Conservation (phyloP, 1,140 invertebrate genomes). For the Drosophila ambigua region DNA sequence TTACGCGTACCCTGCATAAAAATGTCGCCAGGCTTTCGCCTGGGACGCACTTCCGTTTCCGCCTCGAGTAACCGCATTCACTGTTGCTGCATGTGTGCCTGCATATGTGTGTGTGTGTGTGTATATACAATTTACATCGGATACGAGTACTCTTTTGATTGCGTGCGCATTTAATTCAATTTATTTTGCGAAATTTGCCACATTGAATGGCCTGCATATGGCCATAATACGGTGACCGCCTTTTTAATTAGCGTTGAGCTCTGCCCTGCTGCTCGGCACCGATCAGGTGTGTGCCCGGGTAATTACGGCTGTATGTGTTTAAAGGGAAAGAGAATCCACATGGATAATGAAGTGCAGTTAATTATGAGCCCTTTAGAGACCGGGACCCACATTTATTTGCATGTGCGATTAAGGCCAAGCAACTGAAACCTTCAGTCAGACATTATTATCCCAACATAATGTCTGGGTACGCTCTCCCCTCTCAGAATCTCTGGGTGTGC, state of each 20-base stretch:
- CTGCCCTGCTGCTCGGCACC: not conserved
- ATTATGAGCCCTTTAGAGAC: slow-evolving; percentile 32
- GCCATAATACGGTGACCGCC: slow-evolving; percentile 45
- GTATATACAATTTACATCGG: not conserved
- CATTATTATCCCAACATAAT: slow-evolving; percentile 35
- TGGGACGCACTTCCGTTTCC: slow-evolving; percentile 69
- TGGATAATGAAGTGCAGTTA: slow-evolving; percentile 50
- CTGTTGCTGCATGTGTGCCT: slow-evolving; percentile 37
- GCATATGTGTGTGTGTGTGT: not conserved
- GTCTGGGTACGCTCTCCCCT: slow-evolving; percentile 5
- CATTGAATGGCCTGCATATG: slow-evolving; percentile 18
- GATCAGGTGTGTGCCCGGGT: slow-evolving; percentile 15
- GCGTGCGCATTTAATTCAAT: slow-evolving; percentile 74
- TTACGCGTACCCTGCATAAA: not conserved
- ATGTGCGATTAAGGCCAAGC: slow-evolving; percentile 25
- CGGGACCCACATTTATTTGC: slow-evolving; percentile 26
- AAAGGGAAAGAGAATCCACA: slow-evolving; percentile 6
- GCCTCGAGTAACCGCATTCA: slow-evolving; percentile 39
- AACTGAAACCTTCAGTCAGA: slow-evolving; percentile 24
- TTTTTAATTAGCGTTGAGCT: slow-evolving; percentile 49
- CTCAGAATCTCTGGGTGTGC: slow-evolving; percentile 7
- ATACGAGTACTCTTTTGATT: slow-evolving; percentile 47
- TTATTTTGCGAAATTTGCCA: slow-evolving; percentile 43
- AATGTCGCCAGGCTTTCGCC: slow-evolving; percentile 46
- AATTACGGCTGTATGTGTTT: not conserved